Evolutionary conservation across 2,797 vertebrate species (phyloP).

Genomic region (Fundulus diaphanus): DNA sequence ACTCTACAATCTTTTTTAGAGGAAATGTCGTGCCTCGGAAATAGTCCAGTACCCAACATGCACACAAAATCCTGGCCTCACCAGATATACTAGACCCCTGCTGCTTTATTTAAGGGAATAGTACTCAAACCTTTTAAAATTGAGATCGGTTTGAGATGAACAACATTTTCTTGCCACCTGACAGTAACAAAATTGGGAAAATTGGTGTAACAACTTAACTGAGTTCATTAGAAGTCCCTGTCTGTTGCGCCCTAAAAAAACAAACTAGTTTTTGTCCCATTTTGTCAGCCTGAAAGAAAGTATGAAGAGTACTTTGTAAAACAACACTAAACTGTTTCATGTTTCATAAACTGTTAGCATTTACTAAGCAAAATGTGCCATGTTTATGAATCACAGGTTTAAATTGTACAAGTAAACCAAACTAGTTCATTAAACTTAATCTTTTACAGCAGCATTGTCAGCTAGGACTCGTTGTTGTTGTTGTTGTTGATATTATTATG

Average conservation of each 20-base stretch:
- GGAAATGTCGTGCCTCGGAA: conserved; percentile 8
- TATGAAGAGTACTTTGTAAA: too few species aligned
- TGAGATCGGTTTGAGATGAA: background rate
- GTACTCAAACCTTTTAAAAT: background rate
- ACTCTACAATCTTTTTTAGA: conserved; percentile 2
- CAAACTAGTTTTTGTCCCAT: background rate
- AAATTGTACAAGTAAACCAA: too few species aligned
- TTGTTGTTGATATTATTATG: too few species aligned
- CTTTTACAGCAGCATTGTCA: too few species aligned
- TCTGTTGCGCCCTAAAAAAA: background rate
- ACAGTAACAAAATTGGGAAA: background rate
- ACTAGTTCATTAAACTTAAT: too few species aligned
- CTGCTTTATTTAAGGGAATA: background rate
- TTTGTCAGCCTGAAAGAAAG: background rate
- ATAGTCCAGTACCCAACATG: background rate
- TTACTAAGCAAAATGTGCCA: too few species aligned
- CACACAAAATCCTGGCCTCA: background rate
- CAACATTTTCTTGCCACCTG: background rate
- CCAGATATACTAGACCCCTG: background rate
- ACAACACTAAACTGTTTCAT: too few species aligned
- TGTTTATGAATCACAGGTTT: too few species aligned
- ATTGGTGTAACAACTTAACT: too few species aligned
- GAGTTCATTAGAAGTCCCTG: background rate
- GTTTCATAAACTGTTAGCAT: too few species aligned
- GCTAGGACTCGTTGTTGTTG: too few species aligned